phyloP scores from a whole-genome alignment of 2,888 invertebrate genomes.

The Falcaria lacertinaria region DNA sequence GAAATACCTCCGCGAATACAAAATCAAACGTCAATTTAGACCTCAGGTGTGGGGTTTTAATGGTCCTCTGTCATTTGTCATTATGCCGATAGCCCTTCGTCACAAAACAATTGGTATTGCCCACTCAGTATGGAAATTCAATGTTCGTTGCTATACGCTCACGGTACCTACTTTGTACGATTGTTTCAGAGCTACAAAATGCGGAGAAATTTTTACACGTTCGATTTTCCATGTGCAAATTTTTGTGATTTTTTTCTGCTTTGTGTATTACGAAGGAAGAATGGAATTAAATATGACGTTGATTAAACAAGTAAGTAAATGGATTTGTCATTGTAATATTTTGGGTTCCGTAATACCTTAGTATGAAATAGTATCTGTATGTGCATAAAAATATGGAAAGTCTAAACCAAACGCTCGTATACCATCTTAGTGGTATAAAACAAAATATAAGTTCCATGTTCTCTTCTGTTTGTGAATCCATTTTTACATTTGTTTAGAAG shows the following conservation, averaged over 20 bases:
- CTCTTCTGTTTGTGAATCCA: too few relatives aligned
- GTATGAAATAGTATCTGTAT: too few relatives aligned
- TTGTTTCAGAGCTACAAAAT: not conserved
- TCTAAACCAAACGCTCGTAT: too few relatives aligned
- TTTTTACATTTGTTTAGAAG: too few relatives aligned
- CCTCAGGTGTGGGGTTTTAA: not conserved
- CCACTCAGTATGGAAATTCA: conserved; percentile 2
- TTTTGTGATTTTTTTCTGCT: not conserved
- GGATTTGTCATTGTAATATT: too few relatives aligned
- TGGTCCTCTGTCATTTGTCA: not conserved
- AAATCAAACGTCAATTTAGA: conserved; percentile 1
- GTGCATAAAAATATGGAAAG: too few relatives aligned
- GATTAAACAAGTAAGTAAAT: too few relatives aligned
- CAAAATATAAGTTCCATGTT: too few relatives aligned
- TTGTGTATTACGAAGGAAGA: too few relatives aligned
- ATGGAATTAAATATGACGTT: too few relatives aligned
- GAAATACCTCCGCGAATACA: not conserved
- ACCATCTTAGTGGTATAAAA: too few relatives aligned
- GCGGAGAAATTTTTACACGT: not conserved
- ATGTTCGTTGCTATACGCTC: not conserved
- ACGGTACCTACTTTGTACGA: not conserved
- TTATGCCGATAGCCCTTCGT: not conserved
- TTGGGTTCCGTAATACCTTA: too few relatives aligned
- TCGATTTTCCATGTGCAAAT: not conserved
- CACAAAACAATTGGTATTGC: not conserved